These are phyloP conservation scores for Garra rufa DNA, from an alignment of 2,113 vertebrate genomes.

Conservation along the genomic window DNA sequence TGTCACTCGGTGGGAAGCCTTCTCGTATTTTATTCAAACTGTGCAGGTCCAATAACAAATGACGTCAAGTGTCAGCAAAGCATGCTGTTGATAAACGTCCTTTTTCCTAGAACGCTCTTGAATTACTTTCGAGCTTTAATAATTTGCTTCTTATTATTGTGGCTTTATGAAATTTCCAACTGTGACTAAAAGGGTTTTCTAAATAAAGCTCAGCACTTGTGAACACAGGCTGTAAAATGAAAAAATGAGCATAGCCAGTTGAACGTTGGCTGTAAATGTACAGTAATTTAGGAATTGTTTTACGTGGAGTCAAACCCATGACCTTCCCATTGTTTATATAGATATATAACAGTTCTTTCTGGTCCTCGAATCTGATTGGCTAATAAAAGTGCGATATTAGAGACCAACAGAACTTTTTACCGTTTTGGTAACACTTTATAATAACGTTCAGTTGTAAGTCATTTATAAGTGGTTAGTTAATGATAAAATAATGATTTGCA, in stretches of 20 bases:
- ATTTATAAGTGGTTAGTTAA: too few species aligned
- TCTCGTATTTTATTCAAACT: slow-evolving; percentile 44
- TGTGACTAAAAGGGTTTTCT: not conserved
- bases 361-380: too few species aligned
- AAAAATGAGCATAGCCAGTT: not conserved
- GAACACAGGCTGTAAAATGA: not conserved
- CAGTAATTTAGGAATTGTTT: not conserved
- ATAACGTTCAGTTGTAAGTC: too few species aligned
- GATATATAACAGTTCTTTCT: too few species aligned
- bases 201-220: not conserved
- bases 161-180: not conserved
- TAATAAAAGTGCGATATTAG: too few species aligned
- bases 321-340: not conserved
- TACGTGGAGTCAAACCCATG: too few species aligned
- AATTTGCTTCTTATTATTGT: not conserved
- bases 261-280: not conserved
- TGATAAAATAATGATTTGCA: too few species aligned
- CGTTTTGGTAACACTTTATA: too few species aligned
- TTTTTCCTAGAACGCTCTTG: not conserved
- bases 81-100: not conserved
- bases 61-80: slow-evolving; percentile 7
- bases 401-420: too few species aligned
- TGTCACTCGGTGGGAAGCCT: slow-evolving; percentile 37
- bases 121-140: not conserved
- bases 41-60: slow-evolving; percentile 32